Percentiles rank a stretch among this genome's conserved stretches.
phyloP scores from a whole-genome alignment of 2,797 vertebrate species.

The Perodicticus potto region DNA sequence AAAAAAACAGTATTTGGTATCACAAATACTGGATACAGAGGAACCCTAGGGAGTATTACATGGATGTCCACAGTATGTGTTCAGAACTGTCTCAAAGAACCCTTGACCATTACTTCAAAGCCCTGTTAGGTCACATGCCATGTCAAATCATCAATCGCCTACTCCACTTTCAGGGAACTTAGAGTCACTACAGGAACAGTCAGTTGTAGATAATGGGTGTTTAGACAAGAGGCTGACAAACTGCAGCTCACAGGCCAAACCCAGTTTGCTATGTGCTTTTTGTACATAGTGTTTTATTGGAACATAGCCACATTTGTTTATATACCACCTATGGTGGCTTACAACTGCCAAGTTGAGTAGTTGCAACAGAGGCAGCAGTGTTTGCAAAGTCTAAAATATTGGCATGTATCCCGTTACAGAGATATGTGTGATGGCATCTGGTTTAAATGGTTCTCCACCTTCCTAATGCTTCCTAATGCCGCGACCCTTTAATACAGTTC shows the following conservation, averaged over 20 bases:
- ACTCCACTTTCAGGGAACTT: too few species aligned
- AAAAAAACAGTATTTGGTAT: not conserved
- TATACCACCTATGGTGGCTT: not conserved
- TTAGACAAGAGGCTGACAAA: not conserved
- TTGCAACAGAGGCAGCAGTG: not conserved
- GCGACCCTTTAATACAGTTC: too few species aligned
- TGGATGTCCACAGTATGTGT: accelerated
- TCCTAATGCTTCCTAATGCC: too few species aligned
- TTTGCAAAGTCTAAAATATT: not conserved
- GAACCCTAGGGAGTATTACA: too few species aligned
- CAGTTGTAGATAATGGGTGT: not conserved
- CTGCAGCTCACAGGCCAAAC: not conserved
- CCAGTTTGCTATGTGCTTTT: not conserved
- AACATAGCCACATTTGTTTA: not conserved
- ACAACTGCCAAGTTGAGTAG: not conserved
- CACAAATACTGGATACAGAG: not conserved
- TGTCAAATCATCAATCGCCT: not conserved
- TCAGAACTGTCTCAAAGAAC: not conserved
- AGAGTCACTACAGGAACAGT: not conserved
- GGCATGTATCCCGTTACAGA: not conserved
- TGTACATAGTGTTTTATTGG: not conserved
- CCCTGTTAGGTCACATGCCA: not conserved
- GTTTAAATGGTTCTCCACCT: not conserved
- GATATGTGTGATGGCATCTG: not conserved
- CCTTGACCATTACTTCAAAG: not conserved